Evolutionary conservation across 2,888 invertebrate species (phyloP).

Genomic region (Trichacis sp.): DNA sequence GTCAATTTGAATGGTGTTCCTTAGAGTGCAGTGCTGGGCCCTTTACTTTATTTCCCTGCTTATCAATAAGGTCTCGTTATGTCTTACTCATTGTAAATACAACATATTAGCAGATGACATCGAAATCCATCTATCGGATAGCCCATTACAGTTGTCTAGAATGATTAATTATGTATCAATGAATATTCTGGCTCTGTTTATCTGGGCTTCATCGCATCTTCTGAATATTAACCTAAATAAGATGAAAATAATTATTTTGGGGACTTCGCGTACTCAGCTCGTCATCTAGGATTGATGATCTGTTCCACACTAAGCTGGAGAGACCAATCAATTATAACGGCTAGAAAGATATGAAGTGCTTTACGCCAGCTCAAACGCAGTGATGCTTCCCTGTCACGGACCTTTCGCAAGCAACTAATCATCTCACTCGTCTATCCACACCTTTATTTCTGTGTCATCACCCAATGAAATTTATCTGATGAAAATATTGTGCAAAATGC

Average conservation of each 20-base stretch:
- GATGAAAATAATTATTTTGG: slow-evolving; percentile 16
- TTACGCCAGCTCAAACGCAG: not conserved
- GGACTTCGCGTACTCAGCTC: not conserved
- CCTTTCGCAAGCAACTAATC: not conserved
- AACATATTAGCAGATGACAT: too few species aligned
- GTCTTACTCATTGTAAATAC: not conserved
- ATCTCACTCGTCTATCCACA: slow-evolving; percentile 2
- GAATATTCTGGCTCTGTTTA: too few species aligned
- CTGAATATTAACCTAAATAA: slow-evolving; percentile 6
- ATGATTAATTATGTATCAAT: too few species aligned
- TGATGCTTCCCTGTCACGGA: not conserved
- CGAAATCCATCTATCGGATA: too few species aligned
- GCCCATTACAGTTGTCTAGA: too few species aligned
- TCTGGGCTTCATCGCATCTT: not conserved
- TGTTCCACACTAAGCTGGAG: slow-evolving; percentile 1
- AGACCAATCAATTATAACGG: not conserved
- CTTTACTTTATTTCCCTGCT: too few species aligned
- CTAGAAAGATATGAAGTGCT: not conserved
- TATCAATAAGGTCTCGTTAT: too few species aligned
- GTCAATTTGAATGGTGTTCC: slow-evolving; percentile 8
- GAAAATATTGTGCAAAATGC: not conserved
- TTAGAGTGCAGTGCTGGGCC: too few species aligned
- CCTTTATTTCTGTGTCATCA: not conserved
- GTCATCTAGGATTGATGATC: not conserved
- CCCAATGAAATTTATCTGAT: not conserved